Base-by-base conservation (phyloP, 2,113 vertebrate species). In the Oreochromis aureus region DNA sequence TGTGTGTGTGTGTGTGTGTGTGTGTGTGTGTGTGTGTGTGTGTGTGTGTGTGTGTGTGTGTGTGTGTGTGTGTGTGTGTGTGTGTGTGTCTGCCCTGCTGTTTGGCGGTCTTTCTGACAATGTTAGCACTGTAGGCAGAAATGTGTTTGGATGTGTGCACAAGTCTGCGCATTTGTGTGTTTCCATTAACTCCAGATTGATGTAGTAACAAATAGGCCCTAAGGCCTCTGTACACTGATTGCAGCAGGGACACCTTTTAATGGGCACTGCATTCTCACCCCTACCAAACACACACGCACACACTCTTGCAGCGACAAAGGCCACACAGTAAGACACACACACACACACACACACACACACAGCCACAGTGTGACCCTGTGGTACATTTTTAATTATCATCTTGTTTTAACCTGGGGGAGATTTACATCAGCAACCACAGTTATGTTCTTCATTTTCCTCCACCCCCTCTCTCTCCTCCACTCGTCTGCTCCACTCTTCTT, bases 321-420 rank as follows among this genome's bases (percentile, higher is more conserved):
- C 54, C 55, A 8, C 19, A 82, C 55, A 41, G 22, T n/a, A 36
- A 81, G 51, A 81, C 41, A 51, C 63, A 36, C 78, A 81, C 41
- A 44, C 54, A 22, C 34, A 34, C 46, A 76, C 53, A 53, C 41
- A 71, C 53, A 53, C 41, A 71, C 55, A 56, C 71, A 44, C 80
- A 61, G 51, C 59, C 86, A 84, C 73, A 81, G 69, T 83, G 81
- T 94, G 90, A 92, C 90, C 91, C 92, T 84, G 80, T 54, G 39
- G 91, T 94, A 90, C 90, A 92, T 95, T 94, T 95, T 93, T 95
- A 95, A 96, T 95, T 94, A 95, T 93, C 80, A 54, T 93, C 92
- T 92, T 94, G 91, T 93, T 95, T 90, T 94, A 91, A 93, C 91
- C 93, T 91, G 88, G 10, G 91, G 94, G 88, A 90, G 90, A 86